Conservation (phyloP, 2,888 invertebrate species). For the Gymnocheta viridis region DNA sequence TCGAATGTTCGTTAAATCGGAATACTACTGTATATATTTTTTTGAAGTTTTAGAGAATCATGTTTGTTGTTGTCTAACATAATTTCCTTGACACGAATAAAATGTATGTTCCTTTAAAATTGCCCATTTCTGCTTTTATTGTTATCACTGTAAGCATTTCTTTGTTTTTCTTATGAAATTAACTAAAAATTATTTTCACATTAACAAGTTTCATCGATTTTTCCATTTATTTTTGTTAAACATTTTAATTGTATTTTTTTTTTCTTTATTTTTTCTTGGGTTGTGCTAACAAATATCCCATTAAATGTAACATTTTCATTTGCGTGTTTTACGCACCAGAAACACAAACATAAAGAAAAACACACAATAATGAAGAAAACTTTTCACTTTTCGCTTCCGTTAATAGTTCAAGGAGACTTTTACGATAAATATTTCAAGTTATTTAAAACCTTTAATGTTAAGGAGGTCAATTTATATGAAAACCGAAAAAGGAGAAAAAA, state of each 20-base stretch:
- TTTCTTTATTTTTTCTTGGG: no score
- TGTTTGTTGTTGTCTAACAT: background rate
- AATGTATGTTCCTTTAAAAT: background rate
- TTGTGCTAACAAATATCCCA: slow-evolving; percentile 11
- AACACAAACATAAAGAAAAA: slow-evolving; percentile 22
- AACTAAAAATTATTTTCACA: background rate
- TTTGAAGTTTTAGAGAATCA: no score
- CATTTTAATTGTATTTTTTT: no score
- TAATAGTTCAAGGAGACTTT: slow-evolving; percentile 55
- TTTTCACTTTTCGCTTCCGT: slow-evolving; percentile 21
- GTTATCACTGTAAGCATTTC: background rate
- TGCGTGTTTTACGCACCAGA: slow-evolving; percentile 56
- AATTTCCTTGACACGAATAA: background rate
- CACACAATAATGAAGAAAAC: slow-evolving; percentile 28
- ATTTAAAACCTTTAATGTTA: slow-evolving; percentile 16
- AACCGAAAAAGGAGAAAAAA: background rate
- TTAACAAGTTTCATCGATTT: slow-evolving; percentile 39
- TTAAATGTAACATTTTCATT: slow-evolving; percentile 42
- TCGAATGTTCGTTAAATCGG: no score
- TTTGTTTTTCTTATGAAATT: background rate
- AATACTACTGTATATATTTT: no score
- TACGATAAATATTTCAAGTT: slow-evolving; percentile 21
- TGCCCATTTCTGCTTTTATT: background rate
- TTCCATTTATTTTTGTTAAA: slow-evolving; percentile 10
- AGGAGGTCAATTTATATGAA: slow-evolving; percentile 30